Percentiles rank a stretch among this genome's conserved stretches.
phyloP scores from a whole-genome alignment of 2,888 invertebrate species.

The Dinocampus coccinellae region DNA sequence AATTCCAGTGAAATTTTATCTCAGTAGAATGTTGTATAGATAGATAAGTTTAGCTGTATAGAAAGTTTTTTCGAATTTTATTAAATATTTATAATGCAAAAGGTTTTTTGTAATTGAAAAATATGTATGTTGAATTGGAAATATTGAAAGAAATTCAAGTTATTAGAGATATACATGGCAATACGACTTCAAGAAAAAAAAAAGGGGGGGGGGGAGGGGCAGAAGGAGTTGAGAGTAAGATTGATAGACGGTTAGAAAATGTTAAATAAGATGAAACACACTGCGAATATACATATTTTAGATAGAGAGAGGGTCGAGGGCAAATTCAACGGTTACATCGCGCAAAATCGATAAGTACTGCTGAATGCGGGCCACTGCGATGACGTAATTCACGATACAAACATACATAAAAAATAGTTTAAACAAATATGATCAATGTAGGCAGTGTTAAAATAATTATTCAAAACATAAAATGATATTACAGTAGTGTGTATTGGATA shows the following conservation, averaged over 20 bases:
- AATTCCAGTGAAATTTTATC: no score
- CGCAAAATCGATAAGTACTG: constrained; percentile 51
- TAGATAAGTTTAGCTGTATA: no score
- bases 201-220: no score
- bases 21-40: no score
- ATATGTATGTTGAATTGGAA: neutral
- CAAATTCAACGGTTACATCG: constrained; percentile 36
- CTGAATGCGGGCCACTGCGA: constrained; percentile 53
- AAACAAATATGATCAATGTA: neutral
- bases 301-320: constrained; percentile 25
- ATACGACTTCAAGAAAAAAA: neutral
- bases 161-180: neutral
- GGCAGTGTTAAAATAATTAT: neutral
- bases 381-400: constrained; percentile 54
- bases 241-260: neutral
- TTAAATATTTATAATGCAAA: no score
- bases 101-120: no score
- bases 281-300: neutral
- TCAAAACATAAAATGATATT: neutral
- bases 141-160: neutral
- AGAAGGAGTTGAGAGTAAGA: neutral
- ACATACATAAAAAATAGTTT: constrained; percentile 5
- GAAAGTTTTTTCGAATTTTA: no score
- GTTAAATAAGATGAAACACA: neutral
- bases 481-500: neutral